A percentile compares a stretch with the other conserved stretches of the same genome.
phyloP scores from a whole-genome alignment of 2,888 invertebrate genomes.

The Drosophila peninsularis region DNA sequence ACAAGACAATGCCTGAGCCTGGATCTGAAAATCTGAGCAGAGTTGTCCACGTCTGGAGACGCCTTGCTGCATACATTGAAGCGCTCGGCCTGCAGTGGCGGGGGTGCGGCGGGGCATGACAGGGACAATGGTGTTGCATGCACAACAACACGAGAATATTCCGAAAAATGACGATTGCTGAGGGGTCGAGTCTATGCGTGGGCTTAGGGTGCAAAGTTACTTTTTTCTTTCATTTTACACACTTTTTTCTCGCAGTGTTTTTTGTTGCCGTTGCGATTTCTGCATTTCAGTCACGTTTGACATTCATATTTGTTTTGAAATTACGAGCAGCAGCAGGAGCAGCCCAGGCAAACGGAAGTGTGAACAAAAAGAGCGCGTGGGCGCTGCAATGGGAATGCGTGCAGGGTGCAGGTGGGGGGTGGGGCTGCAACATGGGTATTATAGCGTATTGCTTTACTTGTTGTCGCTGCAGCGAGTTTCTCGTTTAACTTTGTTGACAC shows the following conservation, averaged over 20 bases:
- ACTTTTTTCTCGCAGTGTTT: slow-evolving; percentile 13
- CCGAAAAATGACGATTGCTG: slow-evolving; percentile 17
- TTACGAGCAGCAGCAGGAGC: slow-evolving; percentile 40
- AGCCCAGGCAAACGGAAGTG: slow-evolving; percentile 18
- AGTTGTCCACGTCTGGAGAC: slow-evolving; percentile 13
- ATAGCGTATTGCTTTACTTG: slow-evolving; percentile 41
- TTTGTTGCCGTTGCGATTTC: slow-evolving; percentile 36
- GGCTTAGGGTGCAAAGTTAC: not conserved
- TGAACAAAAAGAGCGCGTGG: slow-evolving; percentile 35
- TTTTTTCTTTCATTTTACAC: slow-evolving; percentile 6
- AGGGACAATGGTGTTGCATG: slow-evolving; percentile 34
- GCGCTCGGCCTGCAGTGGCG: slow-evolving; percentile 14
- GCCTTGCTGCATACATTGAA: slow-evolving; percentile 47
- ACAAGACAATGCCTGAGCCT: slow-evolving; percentile 10
- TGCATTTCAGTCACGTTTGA: slow-evolving; percentile 80
- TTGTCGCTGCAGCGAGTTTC: slow-evolving; percentile 53
- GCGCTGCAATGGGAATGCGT: slow-evolving; percentile 30
- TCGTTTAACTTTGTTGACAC: slow-evolving; percentile 76
- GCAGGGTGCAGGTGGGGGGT: not conserved
- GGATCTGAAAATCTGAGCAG: not conserved
- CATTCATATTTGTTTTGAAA: slow-evolving; percentile 72
- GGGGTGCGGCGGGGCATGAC: slow-evolving; percentile 9
- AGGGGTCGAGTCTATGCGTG: not conserved
- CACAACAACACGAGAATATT: slow-evolving; percentile 2
- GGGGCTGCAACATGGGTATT: slow-evolving; percentile 56